phyloP scores from a whole-genome alignment of 2,113 vertebrate species.

The Sakesphorus luctuosus region DNA sequence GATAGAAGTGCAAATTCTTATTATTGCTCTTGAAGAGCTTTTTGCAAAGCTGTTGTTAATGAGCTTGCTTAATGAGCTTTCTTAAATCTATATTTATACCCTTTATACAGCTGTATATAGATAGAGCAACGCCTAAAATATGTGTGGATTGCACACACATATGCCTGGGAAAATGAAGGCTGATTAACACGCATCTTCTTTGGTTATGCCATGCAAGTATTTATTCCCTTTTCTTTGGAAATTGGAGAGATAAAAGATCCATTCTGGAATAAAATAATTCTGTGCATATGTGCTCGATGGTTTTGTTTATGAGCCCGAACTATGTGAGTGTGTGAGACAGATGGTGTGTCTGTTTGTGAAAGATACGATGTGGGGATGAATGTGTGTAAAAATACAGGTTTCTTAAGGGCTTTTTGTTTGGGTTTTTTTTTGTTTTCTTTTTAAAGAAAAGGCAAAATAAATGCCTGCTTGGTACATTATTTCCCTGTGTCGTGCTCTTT shows the following conservation, averaged over 20 bases:
- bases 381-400: constrained; percentile 59
- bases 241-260: constrained; percentile 52
- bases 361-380: constrained; percentile 25
- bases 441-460: background rate
- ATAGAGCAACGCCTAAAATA: constrained; percentile 15
- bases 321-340: constrained; percentile 49
- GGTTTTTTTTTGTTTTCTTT: background rate
- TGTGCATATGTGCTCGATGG: constrained; percentile 38
- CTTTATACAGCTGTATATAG: constrained; percentile 31
- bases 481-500: constrained; percentile 6
- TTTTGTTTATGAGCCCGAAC: constrained; percentile 58
- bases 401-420: background rate
- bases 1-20: constrained; percentile 44
- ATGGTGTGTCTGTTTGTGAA: constrained; percentile 56
- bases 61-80: constrained; percentile 60
- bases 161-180: constrained; percentile 20
- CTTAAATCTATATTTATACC: constrained; percentile 57
- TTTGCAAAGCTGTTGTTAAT: constrained; percentile 52
- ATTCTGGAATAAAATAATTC: constrained; percentile 56
- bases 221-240: constrained; percentile 20
- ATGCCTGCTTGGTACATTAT: background rate
- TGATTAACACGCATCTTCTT: constrained; percentile 37
- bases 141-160: background rate
- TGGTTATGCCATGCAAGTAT: background rate
- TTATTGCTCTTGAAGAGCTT: constrained; percentile 30